A percentile compares a stretch with the other conserved stretches of the same genome.
Conservation (phyloP, 2,113 vertebrate species). For the Oxyura jamaicensis region DNA sequence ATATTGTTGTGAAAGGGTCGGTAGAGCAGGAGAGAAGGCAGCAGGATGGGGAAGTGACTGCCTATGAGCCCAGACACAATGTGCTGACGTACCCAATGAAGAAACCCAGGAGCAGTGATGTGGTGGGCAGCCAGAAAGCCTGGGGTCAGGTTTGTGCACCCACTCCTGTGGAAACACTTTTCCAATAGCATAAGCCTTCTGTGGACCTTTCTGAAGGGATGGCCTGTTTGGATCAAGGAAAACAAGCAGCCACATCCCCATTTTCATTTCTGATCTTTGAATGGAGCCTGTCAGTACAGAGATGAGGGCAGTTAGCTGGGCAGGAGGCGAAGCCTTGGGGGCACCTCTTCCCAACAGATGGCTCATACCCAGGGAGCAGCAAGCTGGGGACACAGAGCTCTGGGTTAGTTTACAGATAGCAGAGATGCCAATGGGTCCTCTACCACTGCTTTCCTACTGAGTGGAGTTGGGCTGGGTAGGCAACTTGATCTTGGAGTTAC, state of each 20-base stretch:
- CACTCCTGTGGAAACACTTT: background rate
- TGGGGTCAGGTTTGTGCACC: background rate
- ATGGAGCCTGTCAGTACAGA: background rate
- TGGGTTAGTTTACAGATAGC: background rate
- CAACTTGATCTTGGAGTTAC: background rate
- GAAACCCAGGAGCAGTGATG: background rate
- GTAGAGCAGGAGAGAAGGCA: background rate
- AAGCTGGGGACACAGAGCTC: background rate
- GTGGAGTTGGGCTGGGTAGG: background rate
- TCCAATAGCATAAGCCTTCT: background rate
- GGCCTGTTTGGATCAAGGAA: background rate
- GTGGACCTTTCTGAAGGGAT: background rate
- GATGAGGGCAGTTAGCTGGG: background rate
- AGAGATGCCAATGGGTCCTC: background rate
- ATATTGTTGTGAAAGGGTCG: background rate
- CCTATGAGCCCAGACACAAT: background rate
- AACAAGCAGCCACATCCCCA: background rate
- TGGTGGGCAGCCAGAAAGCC: background rate
- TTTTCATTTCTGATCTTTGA: background rate
- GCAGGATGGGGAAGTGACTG: background rate
- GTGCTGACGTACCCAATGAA: accelerated
- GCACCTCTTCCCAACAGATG: background rate
- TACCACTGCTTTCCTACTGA: accelerated
- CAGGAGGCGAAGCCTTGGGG: background rate
- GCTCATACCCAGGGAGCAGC: background rate